phyloP scores from a whole-genome alignment of 2,888 invertebrate species.

The Mesorhabditis spiculigera region DNA sequence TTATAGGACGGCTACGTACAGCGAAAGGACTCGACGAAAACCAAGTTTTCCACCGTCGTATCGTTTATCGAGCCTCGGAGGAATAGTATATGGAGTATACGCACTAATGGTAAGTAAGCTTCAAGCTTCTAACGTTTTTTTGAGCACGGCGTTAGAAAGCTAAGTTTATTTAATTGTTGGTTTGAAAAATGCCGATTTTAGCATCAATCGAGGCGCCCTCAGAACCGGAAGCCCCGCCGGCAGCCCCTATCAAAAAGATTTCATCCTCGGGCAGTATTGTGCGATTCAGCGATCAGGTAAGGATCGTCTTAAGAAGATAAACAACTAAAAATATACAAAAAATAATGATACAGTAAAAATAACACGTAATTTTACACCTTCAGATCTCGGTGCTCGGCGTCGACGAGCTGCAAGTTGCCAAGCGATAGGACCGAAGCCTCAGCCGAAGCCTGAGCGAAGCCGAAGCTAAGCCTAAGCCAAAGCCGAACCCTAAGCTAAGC shows the following conservation, averaged over 20 bases:
- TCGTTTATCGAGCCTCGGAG: constrained; percentile 37
- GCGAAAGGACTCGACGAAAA: constrained; percentile 38
- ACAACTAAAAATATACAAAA: background rate
- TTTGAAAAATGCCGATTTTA: background rate
- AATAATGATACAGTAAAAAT: background rate
- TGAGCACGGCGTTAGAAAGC: background rate
- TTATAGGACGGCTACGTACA: constrained; percentile 39
- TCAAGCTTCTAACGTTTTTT: background rate
- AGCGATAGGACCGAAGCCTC: background rate
- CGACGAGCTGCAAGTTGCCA: background rate
- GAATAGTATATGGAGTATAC: constrained; percentile 33
- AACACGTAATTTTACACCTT: background rate
- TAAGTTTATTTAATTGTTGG: background rate
- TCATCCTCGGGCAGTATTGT: background rate
- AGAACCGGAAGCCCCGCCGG: background rate
- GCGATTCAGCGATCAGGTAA: background rate
- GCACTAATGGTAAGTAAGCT: constrained; percentile 16
- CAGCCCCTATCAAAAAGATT: background rate
- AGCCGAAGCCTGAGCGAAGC: too few relatives aligned
- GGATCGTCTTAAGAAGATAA: background rate
- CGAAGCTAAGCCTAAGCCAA: too few relatives aligned
- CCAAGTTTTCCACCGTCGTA: constrained; percentile 44
- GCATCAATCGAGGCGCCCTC: too few relatives aligned
- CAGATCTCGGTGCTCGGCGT: constrained; percentile 2
- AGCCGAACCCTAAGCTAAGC: too few relatives aligned